Percentiles rank a stretch among this genome's conserved stretches.
Evolutionary conservation across 2,113 vertebrate genomes (phyloP).

Genomic region (Typhlomys cinereus): DNA sequence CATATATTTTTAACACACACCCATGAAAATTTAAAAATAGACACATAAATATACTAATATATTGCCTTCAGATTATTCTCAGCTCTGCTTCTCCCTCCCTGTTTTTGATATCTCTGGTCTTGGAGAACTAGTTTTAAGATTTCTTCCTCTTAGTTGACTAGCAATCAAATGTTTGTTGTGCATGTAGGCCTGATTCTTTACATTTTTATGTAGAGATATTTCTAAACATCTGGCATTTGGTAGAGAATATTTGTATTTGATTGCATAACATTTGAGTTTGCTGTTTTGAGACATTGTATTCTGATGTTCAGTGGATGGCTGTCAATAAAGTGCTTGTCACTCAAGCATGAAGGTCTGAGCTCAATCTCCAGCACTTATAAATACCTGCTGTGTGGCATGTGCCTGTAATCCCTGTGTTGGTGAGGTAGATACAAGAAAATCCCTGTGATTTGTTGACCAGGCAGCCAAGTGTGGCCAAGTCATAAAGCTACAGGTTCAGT

Average conservation of each 20-base stretch:
- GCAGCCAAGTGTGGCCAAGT: no score
- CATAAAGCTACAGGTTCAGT: neutral
- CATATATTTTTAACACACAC: neutral
- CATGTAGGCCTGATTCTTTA: neutral
- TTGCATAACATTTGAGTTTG: neutral
- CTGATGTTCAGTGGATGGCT: no score
- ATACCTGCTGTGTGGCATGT: neutral
- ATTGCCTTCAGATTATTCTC: no score
- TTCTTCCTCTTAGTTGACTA: neutral
- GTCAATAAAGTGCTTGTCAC: neutral
- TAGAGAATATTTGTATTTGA: neutral
- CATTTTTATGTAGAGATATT: neutral
- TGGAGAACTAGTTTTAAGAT: no score
- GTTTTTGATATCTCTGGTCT: neutral
- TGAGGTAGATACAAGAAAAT: neutral
- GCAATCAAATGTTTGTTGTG: neutral
- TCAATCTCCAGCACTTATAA: neutral
- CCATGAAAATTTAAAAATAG: no score
- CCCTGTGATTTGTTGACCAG: neutral
- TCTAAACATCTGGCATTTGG: neutral
- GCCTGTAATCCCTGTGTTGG: neutral
- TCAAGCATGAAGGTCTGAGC: neutral
- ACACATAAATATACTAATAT: rapidly evolving
- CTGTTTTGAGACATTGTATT: neutral
- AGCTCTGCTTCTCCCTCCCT: neutral